Evolutionary conservation across 2,113 vertebrate species (phyloP), one percentile per base, ranked within the genome.

Genomic region (Nymphicus hollandicus): DNA sequence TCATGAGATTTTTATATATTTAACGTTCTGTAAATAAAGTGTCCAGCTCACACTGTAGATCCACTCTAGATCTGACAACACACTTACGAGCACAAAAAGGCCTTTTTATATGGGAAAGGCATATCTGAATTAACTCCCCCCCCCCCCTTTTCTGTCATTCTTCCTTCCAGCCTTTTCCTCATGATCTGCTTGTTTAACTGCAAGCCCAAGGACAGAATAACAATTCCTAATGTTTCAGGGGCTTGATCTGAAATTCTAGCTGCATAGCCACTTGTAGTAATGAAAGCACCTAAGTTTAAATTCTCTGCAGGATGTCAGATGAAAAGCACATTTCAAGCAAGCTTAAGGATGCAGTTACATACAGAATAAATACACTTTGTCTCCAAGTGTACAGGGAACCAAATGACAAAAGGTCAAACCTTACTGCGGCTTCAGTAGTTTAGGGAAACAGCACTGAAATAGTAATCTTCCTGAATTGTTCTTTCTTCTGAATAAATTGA

Each of bases 241-340:
- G 12, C 81, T 93, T 96, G 35, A 76, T 97, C 47, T 92, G 49
- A 91, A 94, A 89, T 82, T 95, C 73, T 69, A 17, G 53, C 70
- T 92, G 70, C 70, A 72, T 52, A 68, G 27, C 23, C 12, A 6
- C 77, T 85, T 84, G 35, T 72, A 29, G 82, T 94, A 95, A 73
- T 80, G 53, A 80, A 88, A 91, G 46, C 58, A 80, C 49, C 46
- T 58, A 77, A 77, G 58, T n/a, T 81, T 73, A 69, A 93, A 52
- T 72, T 89, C 73, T 91, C 74, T 70, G 66, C 71, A 80, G 68
- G 37, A 24, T 46, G 17, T 85, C 37, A 20, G 73, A 89, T 81
- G 78, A 66, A 79, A 88, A 88, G 23, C n/a, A 88, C 25, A 17
- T 94, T 73, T 94, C 87, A 88, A 55, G 85, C 91, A 83, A 80